These are phyloP conservation scores for Hypercompe scribonia DNA, from an alignment of 2,888 invertebrate genomes.

Conservation along the genomic window DNA sequence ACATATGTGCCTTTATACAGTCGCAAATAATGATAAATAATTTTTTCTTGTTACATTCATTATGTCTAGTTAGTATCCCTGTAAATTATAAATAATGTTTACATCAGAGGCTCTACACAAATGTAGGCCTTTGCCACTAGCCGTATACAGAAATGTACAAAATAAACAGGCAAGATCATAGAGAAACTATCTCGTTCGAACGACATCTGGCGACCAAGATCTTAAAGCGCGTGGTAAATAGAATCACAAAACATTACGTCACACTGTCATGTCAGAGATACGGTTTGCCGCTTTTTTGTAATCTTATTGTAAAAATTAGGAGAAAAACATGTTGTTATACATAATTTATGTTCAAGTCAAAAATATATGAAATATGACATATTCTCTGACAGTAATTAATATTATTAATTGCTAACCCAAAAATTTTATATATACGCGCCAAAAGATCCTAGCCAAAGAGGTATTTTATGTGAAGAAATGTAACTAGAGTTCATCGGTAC, in stretches of 20 bases:
- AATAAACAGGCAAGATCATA: slow-evolving; percentile 41
- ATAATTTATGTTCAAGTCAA: not conserved
- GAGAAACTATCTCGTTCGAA: slow-evolving; percentile 15
- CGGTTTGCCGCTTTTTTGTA: not conserved
- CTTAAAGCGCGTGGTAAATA: not conserved
- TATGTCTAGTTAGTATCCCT: slow-evolving; percentile 44
- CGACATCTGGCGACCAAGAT: not conserved
- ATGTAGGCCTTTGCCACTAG: slow-evolving; percentile 17
- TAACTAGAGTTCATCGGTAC: not conserved
- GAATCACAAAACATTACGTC: not conserved
- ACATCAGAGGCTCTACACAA: slow-evolving; percentile 16
- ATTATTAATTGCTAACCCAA: not conserved
- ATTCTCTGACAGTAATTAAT: not conserved
- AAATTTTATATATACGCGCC: not conserved
- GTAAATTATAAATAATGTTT: slow-evolving; percentile 44
- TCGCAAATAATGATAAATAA: slow-evolving; percentile 45
- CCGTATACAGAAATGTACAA: slow-evolving; percentile 19
- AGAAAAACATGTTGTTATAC: not conserved
- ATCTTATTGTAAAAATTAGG: not conserved
- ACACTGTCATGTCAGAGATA: not conserved
- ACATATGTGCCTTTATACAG: slow-evolving; percentile 47
- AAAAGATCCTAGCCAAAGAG: not conserved
- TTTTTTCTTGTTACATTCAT: slow-evolving; percentile 41
- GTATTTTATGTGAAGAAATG: not conserved
- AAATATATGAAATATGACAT: not conserved